Evolutionary conservation across 92 coral and sea anemone species (phyloP).

Genomic region (Phenganax subtilis): DNA sequence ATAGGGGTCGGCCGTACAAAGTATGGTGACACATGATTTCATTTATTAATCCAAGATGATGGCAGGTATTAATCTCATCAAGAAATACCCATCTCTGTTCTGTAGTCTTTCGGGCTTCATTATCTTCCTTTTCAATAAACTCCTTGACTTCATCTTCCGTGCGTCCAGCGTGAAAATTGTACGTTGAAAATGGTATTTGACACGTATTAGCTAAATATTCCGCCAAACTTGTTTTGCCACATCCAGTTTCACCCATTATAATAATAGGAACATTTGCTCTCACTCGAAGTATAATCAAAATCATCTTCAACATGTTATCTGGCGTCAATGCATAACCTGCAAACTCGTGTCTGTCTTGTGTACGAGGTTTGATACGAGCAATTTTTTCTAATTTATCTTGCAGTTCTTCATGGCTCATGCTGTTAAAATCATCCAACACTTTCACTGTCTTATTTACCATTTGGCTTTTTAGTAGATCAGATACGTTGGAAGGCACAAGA

Average conservation of each 20-base stretch:
- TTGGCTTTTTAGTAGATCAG: constrained; percentile 56
- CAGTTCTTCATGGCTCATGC: constrained; percentile 50
- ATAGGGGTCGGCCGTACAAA: constrained; percentile 52
- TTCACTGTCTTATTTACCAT: constrained; percentile 23
- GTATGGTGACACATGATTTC: constrained; percentile 77
- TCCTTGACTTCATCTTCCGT: constrained; percentile 57
- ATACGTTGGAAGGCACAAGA: constrained; percentile 58
- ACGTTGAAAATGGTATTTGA: constrained; percentile 50
- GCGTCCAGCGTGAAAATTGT: constrained; percentile 74
- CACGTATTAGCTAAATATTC: constrained; percentile 71
- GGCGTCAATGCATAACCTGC: constrained; percentile 69
- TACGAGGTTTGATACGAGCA: constrained; percentile 42
- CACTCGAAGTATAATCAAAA: constrained; percentile 63
- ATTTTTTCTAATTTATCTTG: constrained; percentile 53
- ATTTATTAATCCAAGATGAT: constrained; percentile 66
- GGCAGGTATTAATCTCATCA: constrained; percentile 80
- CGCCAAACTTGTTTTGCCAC: constrained; percentile 78
- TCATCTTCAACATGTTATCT: constrained; percentile 76
- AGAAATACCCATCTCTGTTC: constrained; percentile 68
- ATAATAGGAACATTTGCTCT: constrained; percentile 74
- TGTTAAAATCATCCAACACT: constrained; percentile 47
- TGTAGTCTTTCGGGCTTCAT: constrained; percentile 40
- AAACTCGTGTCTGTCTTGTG: background rate
- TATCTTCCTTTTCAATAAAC: constrained; percentile 48
- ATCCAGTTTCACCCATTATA: constrained; percentile 91